Percentiles rank a stretch among this genome's conserved stretches.
Conservation (phyloP, 2,888 invertebrate species). For the Tanaodytes sp. region DNA sequence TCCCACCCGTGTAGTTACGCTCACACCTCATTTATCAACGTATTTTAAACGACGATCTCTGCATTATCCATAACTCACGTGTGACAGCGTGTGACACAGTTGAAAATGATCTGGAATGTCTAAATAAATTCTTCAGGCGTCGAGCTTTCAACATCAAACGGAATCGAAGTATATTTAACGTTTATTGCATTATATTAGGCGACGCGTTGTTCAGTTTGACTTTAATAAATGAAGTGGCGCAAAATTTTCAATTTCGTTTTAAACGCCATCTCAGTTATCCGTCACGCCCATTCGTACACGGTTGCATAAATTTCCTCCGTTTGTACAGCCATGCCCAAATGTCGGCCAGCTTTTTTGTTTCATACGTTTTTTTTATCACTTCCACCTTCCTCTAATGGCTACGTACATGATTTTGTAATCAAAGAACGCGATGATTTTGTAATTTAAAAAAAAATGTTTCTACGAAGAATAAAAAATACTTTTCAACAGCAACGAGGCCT, state of each 20-base stretch:
- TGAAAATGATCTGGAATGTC: constrained; percentile 38
- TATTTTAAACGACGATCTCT: too few relatives aligned
- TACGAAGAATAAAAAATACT: too few relatives aligned
- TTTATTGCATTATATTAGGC: constrained; percentile 29
- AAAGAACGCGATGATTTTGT: too few relatives aligned
- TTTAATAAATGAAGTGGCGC: constrained; percentile 23
- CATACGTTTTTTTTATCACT: too few relatives aligned
- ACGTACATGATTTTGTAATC: too few relatives aligned
- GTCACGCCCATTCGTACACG: constrained; percentile 7
- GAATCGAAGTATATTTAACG: constrained; percentile 37
- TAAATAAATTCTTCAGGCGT: constrained; percentile 43
- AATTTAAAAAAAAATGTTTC: too few relatives aligned
- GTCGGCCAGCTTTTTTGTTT: too few relatives aligned
- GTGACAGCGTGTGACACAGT: constrained; percentile 33
- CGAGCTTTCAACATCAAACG: constrained; percentile 30
- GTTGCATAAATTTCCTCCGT: constrained; percentile 27
- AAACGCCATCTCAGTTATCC: constrained; percentile 4
- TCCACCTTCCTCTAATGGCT: too few relatives aligned
- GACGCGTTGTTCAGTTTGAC: constrained; percentile 11
- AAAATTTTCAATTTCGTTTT: constrained; percentile 26
- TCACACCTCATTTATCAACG: too few relatives aligned
- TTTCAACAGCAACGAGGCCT: too few relatives aligned
- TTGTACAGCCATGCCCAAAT: too few relatives aligned
- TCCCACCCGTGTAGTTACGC: not conserved
- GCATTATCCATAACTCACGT: constrained; percentile 9